Conservation (phyloP, 2,113 vertebrate genomes). For the Corythoichthys intestinalis region DNA sequence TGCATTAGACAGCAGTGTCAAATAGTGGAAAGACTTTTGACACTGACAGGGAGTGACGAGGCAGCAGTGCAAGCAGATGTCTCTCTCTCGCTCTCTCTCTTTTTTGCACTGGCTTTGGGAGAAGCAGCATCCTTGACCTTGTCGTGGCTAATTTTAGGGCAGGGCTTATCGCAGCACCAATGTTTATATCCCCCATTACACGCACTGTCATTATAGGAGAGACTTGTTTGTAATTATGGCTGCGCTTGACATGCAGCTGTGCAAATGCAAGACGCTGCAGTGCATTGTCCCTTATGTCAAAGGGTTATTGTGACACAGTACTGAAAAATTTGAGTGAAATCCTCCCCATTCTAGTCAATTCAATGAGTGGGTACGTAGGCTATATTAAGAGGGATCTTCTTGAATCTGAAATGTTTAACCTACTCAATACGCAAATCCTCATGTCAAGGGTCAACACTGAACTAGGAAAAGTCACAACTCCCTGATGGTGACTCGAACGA, state of each 20-base stretch:
- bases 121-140: slow-evolving; percentile 65
- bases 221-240: slow-evolving; percentile 52
- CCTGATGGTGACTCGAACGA: too few relatives aligned
- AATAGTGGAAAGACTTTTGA: slow-evolving; percentile 56
- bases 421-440: too few relatives aligned
- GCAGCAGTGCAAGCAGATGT: slow-evolving; percentile 59
- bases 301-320: too few relatives aligned
- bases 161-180: slow-evolving; percentile 56
- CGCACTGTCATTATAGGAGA: slow-evolving; percentile 62
- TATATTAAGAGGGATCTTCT: too few relatives aligned
- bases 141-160: slow-evolving; percentile 66
- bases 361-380: too few relatives aligned
- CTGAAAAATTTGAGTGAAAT: too few relatives aligned
- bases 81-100: slow-evolving; percentile 32
- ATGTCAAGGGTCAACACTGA: too few relatives aligned
- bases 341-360: too few relatives aligned
- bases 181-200: slow-evolving; percentile 72
- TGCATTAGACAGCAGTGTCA: slow-evolving; percentile 57
- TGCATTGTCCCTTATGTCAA: not conserved
- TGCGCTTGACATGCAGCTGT: slow-evolving; percentile 19
- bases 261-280: slow-evolving; percentile 16
- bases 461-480: too few relatives aligned
- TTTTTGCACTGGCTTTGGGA: slow-evolving; percentile 49
- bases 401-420: too few relatives aligned
- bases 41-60: slow-evolving; percentile 64